These are phyloP conservation scores for Colinus virginianus DNA, from an alignment of 2,113 vertebrate genomes.

Conservation along the genomic window DNA sequence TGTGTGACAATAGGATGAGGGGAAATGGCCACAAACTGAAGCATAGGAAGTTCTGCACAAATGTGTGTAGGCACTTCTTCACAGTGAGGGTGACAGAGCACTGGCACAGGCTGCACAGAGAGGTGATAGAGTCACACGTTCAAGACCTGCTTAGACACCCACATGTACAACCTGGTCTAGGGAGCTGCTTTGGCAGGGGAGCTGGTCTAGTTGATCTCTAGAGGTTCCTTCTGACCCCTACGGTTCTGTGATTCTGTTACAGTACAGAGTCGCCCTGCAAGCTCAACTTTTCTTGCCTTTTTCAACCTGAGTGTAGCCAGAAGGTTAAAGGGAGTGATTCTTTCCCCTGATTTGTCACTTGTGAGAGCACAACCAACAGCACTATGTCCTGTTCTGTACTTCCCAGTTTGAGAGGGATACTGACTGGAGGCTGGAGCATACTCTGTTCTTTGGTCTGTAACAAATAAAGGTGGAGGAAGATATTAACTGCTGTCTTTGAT, in stretches of 20 bases:
- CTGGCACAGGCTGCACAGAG: too few species aligned
- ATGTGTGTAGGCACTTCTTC: too few species aligned
- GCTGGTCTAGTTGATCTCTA: too few species aligned
- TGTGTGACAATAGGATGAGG: too few species aligned
- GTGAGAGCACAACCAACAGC: fast-evolving
- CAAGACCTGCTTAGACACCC: too few species aligned
- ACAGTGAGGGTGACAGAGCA: too few species aligned
- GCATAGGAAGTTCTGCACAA: too few species aligned
- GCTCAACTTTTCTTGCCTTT: background rate
- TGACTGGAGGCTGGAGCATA: background rate
- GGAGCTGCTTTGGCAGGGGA: too few species aligned
- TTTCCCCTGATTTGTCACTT: background rate
- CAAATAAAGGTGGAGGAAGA: background rate
- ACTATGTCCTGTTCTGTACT: background rate
- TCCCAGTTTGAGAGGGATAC: background rate
- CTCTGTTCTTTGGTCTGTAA: background rate
- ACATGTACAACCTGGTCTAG: too few species aligned
- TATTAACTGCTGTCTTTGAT: background rate
- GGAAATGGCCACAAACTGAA: too few species aligned
- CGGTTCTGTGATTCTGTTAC: background rate
- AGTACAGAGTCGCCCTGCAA: background rate
- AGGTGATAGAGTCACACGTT: too few species aligned
- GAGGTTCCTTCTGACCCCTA: too few species aligned
- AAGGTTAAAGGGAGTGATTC: background rate
- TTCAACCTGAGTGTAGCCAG: background rate